These are phyloP conservation scores for Ptychoptera contaminata DNA, from an alignment of 2,888 invertebrate genomes.

Conservation along the genomic window DNA sequence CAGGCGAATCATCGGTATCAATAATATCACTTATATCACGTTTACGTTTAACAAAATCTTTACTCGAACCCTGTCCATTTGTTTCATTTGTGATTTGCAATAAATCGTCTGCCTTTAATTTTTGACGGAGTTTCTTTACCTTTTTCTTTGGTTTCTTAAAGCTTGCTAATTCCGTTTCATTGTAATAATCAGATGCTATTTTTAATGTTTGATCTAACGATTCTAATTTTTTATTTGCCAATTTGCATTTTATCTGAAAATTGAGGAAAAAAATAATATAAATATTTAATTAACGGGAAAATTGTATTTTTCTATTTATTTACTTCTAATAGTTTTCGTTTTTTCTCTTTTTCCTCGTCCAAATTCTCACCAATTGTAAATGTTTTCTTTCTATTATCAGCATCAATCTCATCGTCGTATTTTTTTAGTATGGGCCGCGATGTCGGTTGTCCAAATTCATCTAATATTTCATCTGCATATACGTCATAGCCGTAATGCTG, in stretches of 20 bases:
- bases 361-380: constrained; percentile 64
- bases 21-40: constrained; percentile 28
- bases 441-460: constrained; percentile 47
- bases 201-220: constrained; percentile 51
- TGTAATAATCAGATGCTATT: constrained; percentile 77
- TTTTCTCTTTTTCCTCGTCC: constrained; percentile 37
- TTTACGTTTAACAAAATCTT: constrained; percentile 25
- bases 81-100: constrained; percentile 28
- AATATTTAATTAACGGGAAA: neutral
- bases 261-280: neutral
- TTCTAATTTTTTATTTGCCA: constrained; percentile 53
- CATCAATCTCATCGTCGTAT: constrained; percentile 88
- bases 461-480: constrained; percentile 50
- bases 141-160: constrained; percentile 67
- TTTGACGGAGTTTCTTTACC: constrained; percentile 51
- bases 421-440: constrained; percentile 58
- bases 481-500: constrained; percentile 75
- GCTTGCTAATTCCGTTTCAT: constrained; percentile 67
- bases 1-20: constrained; percentile 47
- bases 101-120: constrained; percentile 59
- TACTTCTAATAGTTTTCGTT: constrained; percentile 24
- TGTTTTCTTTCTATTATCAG: constrained; percentile 43
- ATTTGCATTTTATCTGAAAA: constrained; percentile 37
- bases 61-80: constrained; percentile 21
- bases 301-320: neutral